Percentiles rank a stretch among this genome's conserved stretches.
phyloP scores from a whole-genome alignment of 2,888 invertebrate species.

The Hydropsyche betteni region DNA sequence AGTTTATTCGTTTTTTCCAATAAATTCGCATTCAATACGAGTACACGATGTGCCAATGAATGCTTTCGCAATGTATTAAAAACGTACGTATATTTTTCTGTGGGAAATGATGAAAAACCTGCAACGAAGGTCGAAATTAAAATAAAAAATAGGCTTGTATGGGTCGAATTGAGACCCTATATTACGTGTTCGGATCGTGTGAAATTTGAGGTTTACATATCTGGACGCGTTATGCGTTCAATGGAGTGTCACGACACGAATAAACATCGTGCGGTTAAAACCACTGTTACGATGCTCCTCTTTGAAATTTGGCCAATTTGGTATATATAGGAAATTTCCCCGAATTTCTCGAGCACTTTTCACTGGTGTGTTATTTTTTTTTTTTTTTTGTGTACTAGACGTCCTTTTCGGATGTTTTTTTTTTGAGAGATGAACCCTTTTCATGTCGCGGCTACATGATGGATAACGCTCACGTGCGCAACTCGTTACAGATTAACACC shows the following conservation, averaged over 20 bases:
- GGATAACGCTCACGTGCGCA: not conserved
- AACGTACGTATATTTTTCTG: too few relatives aligned
- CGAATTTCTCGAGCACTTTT: too few relatives aligned
- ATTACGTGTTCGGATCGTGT: not conserved
- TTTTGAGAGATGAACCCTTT: not conserved
- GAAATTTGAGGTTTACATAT: conserved; percentile 2
- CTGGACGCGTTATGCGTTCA: conserved; percentile 5
- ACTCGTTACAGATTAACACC: not conserved
- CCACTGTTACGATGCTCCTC: not conserved
- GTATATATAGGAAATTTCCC: too few relatives aligned
- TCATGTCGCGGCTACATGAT: not conserved
- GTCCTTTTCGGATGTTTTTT: too few relatives aligned
- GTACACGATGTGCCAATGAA: too few relatives aligned
- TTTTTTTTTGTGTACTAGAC: too few relatives aligned
- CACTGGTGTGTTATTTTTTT: too few relatives aligned
- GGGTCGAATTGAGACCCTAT: not conserved
- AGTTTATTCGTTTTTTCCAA: too few relatives aligned
- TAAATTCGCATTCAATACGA: too few relatives aligned
- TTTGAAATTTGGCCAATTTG: not conserved
- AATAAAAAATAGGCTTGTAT: not conserved
- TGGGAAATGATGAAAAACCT: too few relatives aligned
- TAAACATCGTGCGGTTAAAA: conserved; percentile 5
- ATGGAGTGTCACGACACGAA: conserved; percentile 2
- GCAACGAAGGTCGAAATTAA: not conserved
- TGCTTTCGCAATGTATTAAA: too few relatives aligned